Conservation (phyloP, 2,797 vertebrate genomes). For the Remorina albescens region DNA sequence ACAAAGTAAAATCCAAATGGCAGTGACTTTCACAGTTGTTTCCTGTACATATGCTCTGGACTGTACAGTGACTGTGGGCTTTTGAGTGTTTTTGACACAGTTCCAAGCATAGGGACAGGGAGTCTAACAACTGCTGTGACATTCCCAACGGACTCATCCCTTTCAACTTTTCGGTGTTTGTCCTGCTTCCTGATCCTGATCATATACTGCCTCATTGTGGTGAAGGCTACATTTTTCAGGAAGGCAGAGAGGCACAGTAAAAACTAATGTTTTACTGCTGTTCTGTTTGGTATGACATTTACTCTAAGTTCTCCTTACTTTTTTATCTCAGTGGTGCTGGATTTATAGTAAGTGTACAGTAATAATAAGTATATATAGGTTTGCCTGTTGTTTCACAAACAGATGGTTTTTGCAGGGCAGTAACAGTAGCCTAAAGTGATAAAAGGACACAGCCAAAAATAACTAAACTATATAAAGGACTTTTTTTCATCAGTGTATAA, state of each 20-base stretch:
- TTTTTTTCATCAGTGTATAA: neutral
- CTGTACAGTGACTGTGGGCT: conserved; percentile 59
- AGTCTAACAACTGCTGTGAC: conserved; percentile 75
- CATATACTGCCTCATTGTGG: conserved; percentile 91
- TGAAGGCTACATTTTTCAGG: conserved; percentile 80
- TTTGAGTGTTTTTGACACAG: conserved; percentile 71
- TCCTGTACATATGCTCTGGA: conserved; percentile 59
- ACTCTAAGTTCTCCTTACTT: neutral
- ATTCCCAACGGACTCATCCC: conserved; percentile 78
- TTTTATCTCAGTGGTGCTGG: neutral
- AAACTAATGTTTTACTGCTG: neutral
- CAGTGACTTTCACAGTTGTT: conserved; percentile 69
- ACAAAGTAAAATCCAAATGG: conserved; percentile 58
- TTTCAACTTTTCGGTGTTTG: conserved; percentile 74
- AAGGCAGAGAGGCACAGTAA: conserved; percentile 21
- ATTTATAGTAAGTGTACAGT: neutral
- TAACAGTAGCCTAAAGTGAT: neutral
- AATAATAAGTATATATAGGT: neutral
- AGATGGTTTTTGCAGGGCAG: neutral
- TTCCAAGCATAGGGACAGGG: conserved; percentile 68
- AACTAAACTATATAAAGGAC: neutral
- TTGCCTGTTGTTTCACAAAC: neutral
- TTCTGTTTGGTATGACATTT: conserved; percentile 1
- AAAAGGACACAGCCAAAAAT: conserved; percentile 4
- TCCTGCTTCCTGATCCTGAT: conserved; percentile 82